phyloP scores from a whole-genome alignment of 2,797 vertebrate genomes.

The Labroides dimidiatus region DNA sequence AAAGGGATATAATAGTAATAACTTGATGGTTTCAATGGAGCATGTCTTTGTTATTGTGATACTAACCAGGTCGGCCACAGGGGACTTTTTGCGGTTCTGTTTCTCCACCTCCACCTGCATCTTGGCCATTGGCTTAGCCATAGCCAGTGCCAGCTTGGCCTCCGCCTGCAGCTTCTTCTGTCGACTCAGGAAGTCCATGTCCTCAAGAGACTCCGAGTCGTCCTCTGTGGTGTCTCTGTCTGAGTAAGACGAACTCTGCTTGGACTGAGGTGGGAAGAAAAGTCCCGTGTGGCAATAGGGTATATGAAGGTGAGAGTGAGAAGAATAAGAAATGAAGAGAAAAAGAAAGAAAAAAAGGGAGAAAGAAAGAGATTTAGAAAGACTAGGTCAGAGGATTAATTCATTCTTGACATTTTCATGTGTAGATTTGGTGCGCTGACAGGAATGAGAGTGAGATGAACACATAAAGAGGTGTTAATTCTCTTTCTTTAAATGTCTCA shows the following conservation, averaged over 20 bases:
- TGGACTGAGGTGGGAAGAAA: conserved; percentile 85
- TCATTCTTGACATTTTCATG: conserved; percentile 23
- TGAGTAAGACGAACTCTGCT: conserved; percentile 98
- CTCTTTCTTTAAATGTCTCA: conserved; percentile 42
- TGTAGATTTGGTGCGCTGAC: conserved; percentile 14
- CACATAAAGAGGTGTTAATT: conserved; percentile 30
- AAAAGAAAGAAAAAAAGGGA: neutral
- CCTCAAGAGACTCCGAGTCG: conserved; percentile 96
- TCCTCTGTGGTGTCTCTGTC: conserved; percentile 98
- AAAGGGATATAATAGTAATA: too few relatives aligned
- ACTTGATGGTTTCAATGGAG: too few relatives aligned
- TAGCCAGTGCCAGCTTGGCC: conserved; percentile 96
- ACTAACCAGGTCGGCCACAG: conserved; percentile 96
- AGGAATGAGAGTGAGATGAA: conserved; percentile 25
- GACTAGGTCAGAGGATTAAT: conserved; percentile 12
- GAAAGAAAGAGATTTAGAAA: neutral
- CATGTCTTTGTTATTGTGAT: neutral
- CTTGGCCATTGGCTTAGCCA: conserved; percentile 99
- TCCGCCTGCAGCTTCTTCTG: conserved; percentile 98
- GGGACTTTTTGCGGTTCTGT: conserved; percentile 98
- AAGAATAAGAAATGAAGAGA: too few relatives aligned
- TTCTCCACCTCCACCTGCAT: conserved; percentile 99
- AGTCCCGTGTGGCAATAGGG: neutral
- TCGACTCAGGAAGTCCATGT: conserved; percentile 97
- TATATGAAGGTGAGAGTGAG: conserved; percentile 3